Base-by-base conservation (phyloP, 2,888 invertebrate genomes). In the Pterostichus madidus region DNA sequence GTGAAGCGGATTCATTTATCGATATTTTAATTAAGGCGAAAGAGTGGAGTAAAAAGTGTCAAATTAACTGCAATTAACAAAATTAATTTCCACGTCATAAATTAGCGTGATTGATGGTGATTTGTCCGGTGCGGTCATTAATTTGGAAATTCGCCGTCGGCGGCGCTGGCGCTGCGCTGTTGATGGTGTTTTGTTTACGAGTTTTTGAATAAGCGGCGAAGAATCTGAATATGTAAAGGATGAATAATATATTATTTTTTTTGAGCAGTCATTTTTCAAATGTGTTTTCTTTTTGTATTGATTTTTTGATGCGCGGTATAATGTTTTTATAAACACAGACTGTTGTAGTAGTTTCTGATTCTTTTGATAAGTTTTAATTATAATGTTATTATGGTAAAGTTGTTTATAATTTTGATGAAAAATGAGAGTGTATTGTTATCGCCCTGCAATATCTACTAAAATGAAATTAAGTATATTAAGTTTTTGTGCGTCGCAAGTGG, bases 51-150 rank as follows among this genome's bases (percentile, higher is more conserved):
- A 75, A 79, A 81, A 81, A 81, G 81, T 81, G 81, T 81, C 81
- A 81, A 81, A 81, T 81, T 81, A 81, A 81, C 81, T 81, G 61
- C 81, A 81, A 81, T 81, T 81, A 81, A 81, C 81, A 81, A 81
- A 81, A 81, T 81, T 81, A 81, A 81, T 81, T 81, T 81, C 75
- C 46, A 59, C 75, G 81, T 81, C 81, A 81, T 81, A 81, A 81
- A 81, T 81, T 81, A 61, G 59, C 71, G 15, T 81, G 81, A 81
- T 81, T 75, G 75, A 81, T 81, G 75, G 44, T 49, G 61, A 79
- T 79, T 79, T 79, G 44, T 79, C 79, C 64, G 52, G 44, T 68
- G 68, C 24, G 64, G 79, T 79, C 64, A 79, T 79, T 79, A 64
- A 68, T 79, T 79, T 35, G 3, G 44, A 78, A 78, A 78, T 46